Evolutionary conservation across 2,113 vertebrate genomes (phyloP), one percentile per base, ranked within the genome.

Genomic region (Atrichornis clamosus): DNA sequence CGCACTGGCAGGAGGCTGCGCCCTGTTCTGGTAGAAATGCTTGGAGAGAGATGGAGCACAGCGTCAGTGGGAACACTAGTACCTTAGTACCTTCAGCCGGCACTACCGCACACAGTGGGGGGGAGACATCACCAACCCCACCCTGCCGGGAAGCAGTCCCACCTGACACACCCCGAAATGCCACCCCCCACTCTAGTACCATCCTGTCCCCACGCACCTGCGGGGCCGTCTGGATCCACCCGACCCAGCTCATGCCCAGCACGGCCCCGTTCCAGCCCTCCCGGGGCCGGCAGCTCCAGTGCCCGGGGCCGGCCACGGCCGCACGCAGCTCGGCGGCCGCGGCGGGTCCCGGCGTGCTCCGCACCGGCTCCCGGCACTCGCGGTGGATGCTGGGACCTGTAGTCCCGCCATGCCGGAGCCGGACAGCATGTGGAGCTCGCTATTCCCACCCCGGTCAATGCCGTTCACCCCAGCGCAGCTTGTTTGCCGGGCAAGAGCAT

Each of bases 11-110:
- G 99, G 98, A 98, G 99, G 98, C 97, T 98, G 98, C 72, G 98
- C 90, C 98, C 99, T 98, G 98, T 98, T 99, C 95, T 98, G 97
- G 97, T 99, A 99, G 98, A 98, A 99, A 97, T 99, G 98, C 99
- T 99, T 93, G 90, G 87, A 86, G 95, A 96, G 91, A 90, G 92
- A 95, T 5, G 33, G 63, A 76, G 55, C 68, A 87, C 2, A 24
- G 84, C 22, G 0, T 95, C 87, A 96, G 88, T 22, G 1, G 23
- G 18, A 30, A 42, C 3, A 3, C 59, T 30, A 15, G 46, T 42
- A 83, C 26, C 35, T 52, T 30, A 15, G 46, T 42, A 83, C 26
- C 35, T 52, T 32, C 2, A 39, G 20, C 20, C 4, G 0, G n/a
- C 46, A 44, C 69, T 9, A 1, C 65, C 13, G 1, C n/a, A 39